phyloP scores from a whole-genome alignment of 2,797 vertebrate genomes.

The Pseudochromis fuscus region DNA sequence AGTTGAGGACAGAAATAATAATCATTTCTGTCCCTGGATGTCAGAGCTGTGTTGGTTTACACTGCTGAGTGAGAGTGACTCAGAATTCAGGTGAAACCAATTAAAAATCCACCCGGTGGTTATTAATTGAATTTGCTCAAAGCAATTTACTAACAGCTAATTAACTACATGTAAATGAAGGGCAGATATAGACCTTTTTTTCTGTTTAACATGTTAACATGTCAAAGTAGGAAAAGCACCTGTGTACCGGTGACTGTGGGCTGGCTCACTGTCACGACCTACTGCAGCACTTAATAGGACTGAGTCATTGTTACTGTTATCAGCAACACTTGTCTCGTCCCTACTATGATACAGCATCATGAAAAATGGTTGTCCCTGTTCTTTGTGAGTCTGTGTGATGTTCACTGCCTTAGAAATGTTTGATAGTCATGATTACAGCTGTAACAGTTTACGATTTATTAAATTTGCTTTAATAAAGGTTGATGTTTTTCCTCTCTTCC shows the following conservation, averaged over 20 bases:
- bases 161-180: neutral
- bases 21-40: neutral
- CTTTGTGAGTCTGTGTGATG: neutral
- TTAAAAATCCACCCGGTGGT: neutral
- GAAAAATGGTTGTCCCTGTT: neutral
- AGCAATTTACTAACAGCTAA: neutral
- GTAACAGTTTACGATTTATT: neutral
- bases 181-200: neutral
- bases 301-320: too few relatives aligned
- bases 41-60: neutral
- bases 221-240: neutral
- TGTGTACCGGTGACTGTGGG: neutral
- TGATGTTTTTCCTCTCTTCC: slow-evolving; percentile 5
- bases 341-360: neutral
- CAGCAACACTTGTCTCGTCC: too few relatives aligned
- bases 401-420: neutral
- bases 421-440: too few relatives aligned
- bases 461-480: neutral
- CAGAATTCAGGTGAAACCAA: neutral
- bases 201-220: neutral
- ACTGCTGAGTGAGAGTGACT: neutral
- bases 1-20: neutral
- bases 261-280: neutral
- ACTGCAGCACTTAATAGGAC: too few relatives aligned
- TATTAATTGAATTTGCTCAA: neutral